Evolutionary conservation across 2,888 invertebrate genomes (phyloP).

Genomic region (Drepanosiphum platanoidis): DNA sequence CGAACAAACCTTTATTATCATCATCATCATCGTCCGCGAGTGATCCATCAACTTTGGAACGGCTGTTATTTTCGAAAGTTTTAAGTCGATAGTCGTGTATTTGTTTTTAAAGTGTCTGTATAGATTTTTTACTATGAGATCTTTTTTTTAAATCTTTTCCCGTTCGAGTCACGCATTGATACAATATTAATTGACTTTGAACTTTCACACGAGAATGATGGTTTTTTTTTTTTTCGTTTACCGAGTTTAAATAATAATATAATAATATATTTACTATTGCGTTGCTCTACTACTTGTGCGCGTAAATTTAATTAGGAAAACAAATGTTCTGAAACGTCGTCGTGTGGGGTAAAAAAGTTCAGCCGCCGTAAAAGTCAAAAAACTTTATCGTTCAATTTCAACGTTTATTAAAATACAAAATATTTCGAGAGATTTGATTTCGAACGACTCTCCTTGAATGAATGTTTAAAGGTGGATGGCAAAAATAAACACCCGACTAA

Average conservation of each 20-base stretch:
- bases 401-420: neutral
- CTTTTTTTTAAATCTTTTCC: neutral
- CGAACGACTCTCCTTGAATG: neutral
- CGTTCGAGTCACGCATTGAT: neutral
- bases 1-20: neutral
- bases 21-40: neutral
- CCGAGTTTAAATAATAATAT: too few species aligned
- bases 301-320: too few species aligned
- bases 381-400: neutral
- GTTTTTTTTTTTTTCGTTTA: neutral
- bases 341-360: too few species aligned
- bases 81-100: too few species aligned
- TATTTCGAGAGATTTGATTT: neutral
- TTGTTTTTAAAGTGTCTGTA: too few species aligned
- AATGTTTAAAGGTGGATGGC: neutral
- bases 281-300: too few species aligned
- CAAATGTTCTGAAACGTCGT: too few species aligned
- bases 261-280: too few species aligned
- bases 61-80: neutral
- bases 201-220: neutral
- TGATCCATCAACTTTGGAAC: neutral
- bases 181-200: neutral
- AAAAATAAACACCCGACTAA: neutral
- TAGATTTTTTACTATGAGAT: too few species aligned
- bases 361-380: neutral